Evolutionary conservation across 2,888 invertebrate genomes (phyloP), one percentile per base, ranked within the genome.

Genomic region (Halictus ligatus): DNA sequence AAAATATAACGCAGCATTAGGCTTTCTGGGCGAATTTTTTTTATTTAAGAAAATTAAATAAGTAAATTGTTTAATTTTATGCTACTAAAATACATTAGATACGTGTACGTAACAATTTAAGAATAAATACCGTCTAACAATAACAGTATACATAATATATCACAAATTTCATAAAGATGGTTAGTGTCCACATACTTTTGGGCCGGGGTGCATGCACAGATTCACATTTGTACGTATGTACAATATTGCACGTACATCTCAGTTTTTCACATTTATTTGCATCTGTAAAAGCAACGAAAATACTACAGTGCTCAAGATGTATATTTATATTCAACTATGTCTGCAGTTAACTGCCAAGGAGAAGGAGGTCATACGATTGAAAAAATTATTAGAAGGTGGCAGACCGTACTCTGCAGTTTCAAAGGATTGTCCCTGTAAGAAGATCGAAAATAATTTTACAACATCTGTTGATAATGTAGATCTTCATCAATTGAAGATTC

Each of bases 361-460:
- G 90, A 96, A 96, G 92, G 98, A 98, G 96, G 97, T 98, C 90
- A 94, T 96, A 54, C 96, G 98, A 71, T 94, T 98, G 25, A 97
- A 96, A 92, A 96, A 96, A 86, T 95, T 98, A 93, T 94, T 98
- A n/a, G 96, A 97, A 94, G 97, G 97, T 75, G 98, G 98, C 2
- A 96, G 98, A 87, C 97, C 97, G 0, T 92, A 96, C 15, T 94
- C 95, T 76, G 97, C 97, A 2, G 94, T 97, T 60, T 96, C 95
- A 78, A 97, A 96, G 93, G 97, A 98, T 91, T 97, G 97, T 92
- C 96, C 96, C 89, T 96, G 96, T 90, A 96, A 96, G 89, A 96
- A 96, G 91, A 95, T 96, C 73, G 96, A 96, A 88, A 95, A 91
- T 46, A 88, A 73, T 81, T 78, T 88, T 75, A 84, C 81, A 64